These are phyloP conservation scores for Drosophila pandora DNA, from an alignment of 1,140 invertebrate genomes.

Conservation along the genomic window DNA sequence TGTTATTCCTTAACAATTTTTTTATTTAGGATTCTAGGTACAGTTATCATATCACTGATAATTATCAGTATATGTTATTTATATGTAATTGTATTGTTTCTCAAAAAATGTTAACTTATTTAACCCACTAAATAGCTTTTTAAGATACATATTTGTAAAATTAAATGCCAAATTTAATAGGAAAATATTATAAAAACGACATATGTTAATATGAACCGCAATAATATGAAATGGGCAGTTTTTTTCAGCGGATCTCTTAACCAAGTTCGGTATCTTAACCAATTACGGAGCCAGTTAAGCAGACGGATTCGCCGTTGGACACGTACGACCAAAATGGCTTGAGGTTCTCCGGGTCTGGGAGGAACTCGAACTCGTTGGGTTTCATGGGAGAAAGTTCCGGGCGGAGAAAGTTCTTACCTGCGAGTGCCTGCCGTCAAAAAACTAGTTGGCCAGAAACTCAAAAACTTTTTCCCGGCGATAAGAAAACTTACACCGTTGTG, in stretches of 20 bases:
- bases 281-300: slow-evolving; percentile 33
- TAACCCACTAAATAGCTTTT: too few species aligned
- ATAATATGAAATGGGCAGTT: background rate
- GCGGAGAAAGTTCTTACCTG: background rate
- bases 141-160: too few species aligned
- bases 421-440: slow-evolving; percentile 22
- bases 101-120: too few species aligned
- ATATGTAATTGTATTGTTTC: too few species aligned
- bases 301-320: slow-evolving; percentile 29
- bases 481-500: slow-evolving; percentile 64
- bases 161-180: too few species aligned
- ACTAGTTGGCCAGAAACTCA: slow-evolving; percentile 23
- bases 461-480: slow-evolving; percentile 54
- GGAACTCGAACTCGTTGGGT: background rate
- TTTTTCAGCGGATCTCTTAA: background rate
- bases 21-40: too few species aligned
- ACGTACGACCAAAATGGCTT: slow-evolving; percentile 24
- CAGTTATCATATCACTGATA: too few species aligned
- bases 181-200: too few species aligned
- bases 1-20: too few species aligned
- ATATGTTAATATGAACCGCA: background rate
- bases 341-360: background rate
- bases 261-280: background rate
- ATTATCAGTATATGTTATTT: too few species aligned
- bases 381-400: background rate